Evolutionary conservation across 2,888 invertebrate species (phyloP).

Genomic region (Mantis religiosa): DNA sequence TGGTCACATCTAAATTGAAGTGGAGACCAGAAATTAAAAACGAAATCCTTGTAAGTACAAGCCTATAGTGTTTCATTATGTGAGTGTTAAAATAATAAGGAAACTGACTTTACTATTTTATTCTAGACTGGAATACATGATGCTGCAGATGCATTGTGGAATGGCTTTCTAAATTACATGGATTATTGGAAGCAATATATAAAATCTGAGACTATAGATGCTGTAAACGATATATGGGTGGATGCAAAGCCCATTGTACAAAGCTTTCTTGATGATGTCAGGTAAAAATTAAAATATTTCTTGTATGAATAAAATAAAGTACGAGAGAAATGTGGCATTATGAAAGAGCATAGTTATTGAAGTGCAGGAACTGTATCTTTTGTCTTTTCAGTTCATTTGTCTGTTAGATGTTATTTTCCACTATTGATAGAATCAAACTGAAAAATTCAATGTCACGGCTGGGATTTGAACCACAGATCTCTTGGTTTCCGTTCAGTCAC

Average conservation of each 20-base stretch:
- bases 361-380: too few species aligned
- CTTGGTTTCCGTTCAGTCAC: too few species aligned
- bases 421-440: too few species aligned
- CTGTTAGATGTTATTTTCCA: too few species aligned
- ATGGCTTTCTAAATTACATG: constrained; percentile 33
- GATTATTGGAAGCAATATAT: constrained; percentile 64
- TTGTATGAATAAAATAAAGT: not conserved
- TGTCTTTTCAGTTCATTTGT: too few species aligned
- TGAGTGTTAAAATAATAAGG: not conserved
- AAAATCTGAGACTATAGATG: constrained; percentile 65
- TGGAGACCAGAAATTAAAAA: constrained; percentile 74
- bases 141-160: not conserved
- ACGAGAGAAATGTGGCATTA: not conserved
- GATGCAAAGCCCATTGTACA: constrained; percentile 68
- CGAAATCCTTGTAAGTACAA: constrained; percentile 35
- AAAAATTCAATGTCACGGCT: too few species aligned
- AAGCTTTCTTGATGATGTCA: constrained; percentile 67
- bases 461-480: too few species aligned
- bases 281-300: constrained; percentile 41
- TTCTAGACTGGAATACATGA: constrained; percentile 18
- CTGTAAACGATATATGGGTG: constrained; percentile 66
- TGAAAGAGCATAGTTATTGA: not conserved
- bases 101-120: not conserved
- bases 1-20: constrained; percentile 71
- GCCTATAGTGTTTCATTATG: not conserved